Evolutionary conservation across 92 coral and sea anemone species (phyloP).

Genomic region (Phenganax stokvisi): DNA sequence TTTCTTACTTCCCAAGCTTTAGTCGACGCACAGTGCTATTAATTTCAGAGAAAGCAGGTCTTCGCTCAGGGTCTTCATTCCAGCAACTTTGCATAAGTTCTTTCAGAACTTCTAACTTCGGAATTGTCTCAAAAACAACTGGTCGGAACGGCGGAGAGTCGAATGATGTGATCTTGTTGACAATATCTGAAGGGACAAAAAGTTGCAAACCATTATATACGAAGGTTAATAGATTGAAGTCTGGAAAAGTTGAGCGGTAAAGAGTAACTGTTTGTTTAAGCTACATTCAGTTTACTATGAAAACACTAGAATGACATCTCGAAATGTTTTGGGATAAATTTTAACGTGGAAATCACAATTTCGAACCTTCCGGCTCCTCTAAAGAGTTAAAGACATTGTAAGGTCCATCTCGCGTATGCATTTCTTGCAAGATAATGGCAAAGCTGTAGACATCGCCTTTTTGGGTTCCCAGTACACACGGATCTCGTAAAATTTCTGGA

Average conservation of each 20-base stretch:
- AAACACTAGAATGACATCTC: too few relatives aligned
- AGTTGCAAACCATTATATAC: too few relatives aligned
- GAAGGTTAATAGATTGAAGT: too few relatives aligned
- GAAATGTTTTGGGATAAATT: too few relatives aligned
- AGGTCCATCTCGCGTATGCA: slow-evolving; percentile 92
- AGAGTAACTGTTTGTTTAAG: too few relatives aligned
- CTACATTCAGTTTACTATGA: too few relatives aligned
- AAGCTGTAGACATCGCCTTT: slow-evolving; percentile 94
- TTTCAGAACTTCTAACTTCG: slow-evolving; percentile 69
- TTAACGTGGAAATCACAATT: not conserved
- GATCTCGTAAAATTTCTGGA: slow-evolving; percentile 75
- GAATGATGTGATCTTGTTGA: slow-evolving; percentile 57
- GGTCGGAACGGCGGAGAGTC: slow-evolving; percentile 84
- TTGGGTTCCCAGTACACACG: slow-evolving; percentile 64
- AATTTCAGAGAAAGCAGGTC: slow-evolving; percentile 80
- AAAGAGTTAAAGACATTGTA: slow-evolving; percentile 62
- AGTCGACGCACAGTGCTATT: slow-evolving; percentile 62
- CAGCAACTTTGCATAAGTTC: slow-evolving; percentile 90
- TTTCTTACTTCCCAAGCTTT: slow-evolving; percentile 34
- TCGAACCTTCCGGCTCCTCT: slow-evolving; percentile 80
- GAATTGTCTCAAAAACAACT: slow-evolving; percentile 55
- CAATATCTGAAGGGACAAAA: slow-evolving; percentile 43
- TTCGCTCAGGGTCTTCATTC: slow-evolving; percentile 75
- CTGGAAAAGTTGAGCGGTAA: too few relatives aligned
- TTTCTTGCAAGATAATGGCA: slow-evolving; percentile 85